A percentile compares a stretch with the other conserved stretches of the same genome.
These are phyloP conservation scores for Drosophila nannoptera DNA, from an alignment of 1,140 invertebrate genomes.

Conservation along the genomic window DNA sequence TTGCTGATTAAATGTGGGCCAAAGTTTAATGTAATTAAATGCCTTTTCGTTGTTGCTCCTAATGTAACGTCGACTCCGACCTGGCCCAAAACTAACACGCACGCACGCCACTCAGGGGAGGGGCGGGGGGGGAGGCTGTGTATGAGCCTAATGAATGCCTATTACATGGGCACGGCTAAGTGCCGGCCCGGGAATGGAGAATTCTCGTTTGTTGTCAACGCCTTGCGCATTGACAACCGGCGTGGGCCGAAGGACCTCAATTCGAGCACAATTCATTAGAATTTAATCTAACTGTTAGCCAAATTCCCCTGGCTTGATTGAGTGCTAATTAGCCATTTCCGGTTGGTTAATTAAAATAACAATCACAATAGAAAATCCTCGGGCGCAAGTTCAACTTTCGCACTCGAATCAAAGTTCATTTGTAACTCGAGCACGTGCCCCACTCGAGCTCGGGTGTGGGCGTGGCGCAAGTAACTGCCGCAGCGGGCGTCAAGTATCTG, in stretches of 20 bases:
- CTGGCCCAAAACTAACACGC: neutral
- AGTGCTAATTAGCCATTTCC: slow-evolving; percentile 19
- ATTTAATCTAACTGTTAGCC: neutral
- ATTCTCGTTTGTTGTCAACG: neutral
- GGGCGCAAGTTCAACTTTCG: slow-evolving; percentile 1
- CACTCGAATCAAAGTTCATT: slow-evolving; percentile 16
- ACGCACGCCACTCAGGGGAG: too few relatives aligned
- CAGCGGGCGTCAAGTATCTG: slow-evolving; percentile 14
- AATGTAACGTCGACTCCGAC: slow-evolving; percentile 12
- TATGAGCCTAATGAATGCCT: slow-evolving; percentile 4
- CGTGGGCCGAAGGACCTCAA: neutral
- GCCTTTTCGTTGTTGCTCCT: slow-evolving; percentile 24
- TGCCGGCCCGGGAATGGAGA: slow-evolving; percentile 1
- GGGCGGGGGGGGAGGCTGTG: too few relatives aligned
- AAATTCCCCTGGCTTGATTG: neutral
- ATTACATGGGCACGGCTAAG: slow-evolving; percentile 6
- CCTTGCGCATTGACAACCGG: neutral
- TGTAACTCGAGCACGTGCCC: slow-evolving; percentile 29
- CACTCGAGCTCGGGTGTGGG: neutral
- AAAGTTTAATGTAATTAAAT: slow-evolving; percentile 47
- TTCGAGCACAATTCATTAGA: neutral
- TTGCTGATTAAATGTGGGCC: slow-evolving; percentile 42
- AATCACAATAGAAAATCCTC: slow-evolving; percentile 11
- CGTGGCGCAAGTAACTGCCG: neutral
- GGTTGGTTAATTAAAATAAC: slow-evolving; percentile 20